A percentile compares a stretch with the other conserved stretches of the same genome.
Conservation (phyloP, 2,113 vertebrate genomes). For the Tupaia tana region DNA sequence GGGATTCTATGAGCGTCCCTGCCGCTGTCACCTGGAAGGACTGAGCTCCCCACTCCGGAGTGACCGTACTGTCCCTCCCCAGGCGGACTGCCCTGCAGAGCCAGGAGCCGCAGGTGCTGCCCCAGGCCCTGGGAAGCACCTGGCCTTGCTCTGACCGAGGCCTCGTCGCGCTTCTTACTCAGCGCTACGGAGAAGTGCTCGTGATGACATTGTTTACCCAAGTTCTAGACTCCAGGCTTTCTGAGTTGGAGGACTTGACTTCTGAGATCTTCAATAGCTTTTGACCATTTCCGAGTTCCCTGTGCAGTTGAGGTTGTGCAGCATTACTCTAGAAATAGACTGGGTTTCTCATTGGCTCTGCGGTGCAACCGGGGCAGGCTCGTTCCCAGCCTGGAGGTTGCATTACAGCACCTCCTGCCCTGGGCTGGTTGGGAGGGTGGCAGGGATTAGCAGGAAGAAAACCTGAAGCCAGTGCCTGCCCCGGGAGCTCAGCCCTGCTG, state of each 20-base stretch:
- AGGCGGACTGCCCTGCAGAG: no score
- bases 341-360: no score
- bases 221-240: no score
- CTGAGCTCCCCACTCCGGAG: neutral
- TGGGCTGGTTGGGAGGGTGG: neutral
- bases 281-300: neutral
- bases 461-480: neutral
- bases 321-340: neutral
- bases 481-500: neutral
- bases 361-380: no score
- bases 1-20: neutral
- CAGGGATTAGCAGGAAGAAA: neutral
- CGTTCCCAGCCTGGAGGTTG: neutral
- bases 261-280: neutral
- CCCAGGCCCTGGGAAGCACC: no score
- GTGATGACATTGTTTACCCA: no score
- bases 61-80: no score
- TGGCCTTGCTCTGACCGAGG: no score
- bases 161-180: no score
- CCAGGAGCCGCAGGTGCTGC: no score
- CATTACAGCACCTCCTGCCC: neutral
- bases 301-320: neutral
- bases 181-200: no score
- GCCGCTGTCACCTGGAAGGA: neutral
- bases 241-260: no score